Percentiles rank a stretch among this genome's conserved stretches.
These are phyloP conservation scores for Drosophila aff. DNA, from an alignment of 1,140 invertebrate species.

Conservation along the genomic window DNA sequence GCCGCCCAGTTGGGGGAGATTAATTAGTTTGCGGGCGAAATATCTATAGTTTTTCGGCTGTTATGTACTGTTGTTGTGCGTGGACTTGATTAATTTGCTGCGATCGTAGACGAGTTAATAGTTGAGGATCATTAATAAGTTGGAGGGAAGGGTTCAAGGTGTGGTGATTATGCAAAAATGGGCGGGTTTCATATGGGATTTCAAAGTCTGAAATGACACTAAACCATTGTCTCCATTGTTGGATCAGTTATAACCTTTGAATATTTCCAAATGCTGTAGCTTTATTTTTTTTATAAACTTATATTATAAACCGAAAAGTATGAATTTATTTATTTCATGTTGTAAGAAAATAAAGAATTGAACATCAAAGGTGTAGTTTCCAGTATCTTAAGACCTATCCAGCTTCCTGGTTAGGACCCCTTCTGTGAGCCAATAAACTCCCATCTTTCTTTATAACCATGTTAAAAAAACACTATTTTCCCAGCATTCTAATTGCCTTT, in stretches of 20 bases:
- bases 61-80: constrained; percentile 14
- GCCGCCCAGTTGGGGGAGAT: constrained; percentile 27
- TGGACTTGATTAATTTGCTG: constrained; percentile 63
- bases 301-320: background rate
- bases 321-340: background rate
- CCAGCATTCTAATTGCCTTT: constrained; percentile 47
- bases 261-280: background rate
- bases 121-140: constrained; percentile 61
- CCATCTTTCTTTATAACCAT: constrained; percentile 13
- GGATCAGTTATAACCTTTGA: background rate
- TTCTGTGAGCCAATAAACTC: constrained; percentile 2
- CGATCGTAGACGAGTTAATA: constrained; percentile 53
- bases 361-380: background rate
- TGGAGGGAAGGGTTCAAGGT: constrained; percentile 21
- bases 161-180: constrained; percentile 54
- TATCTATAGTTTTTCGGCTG: constrained; percentile 21
- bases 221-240: constrained; percentile 9
- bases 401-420: background rate
- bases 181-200: constrained; percentile 11
- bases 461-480: constrained; percentile 18
- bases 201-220: background rate
- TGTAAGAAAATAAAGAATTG: background rate
- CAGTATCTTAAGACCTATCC: background rate
- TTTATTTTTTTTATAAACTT: no score
- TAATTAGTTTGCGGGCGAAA: constrained; percentile 44